Evolutionary conservation across 2,888 invertebrate species (phyloP).

Genomic region (Pseudolycoriella hygida): DNA sequence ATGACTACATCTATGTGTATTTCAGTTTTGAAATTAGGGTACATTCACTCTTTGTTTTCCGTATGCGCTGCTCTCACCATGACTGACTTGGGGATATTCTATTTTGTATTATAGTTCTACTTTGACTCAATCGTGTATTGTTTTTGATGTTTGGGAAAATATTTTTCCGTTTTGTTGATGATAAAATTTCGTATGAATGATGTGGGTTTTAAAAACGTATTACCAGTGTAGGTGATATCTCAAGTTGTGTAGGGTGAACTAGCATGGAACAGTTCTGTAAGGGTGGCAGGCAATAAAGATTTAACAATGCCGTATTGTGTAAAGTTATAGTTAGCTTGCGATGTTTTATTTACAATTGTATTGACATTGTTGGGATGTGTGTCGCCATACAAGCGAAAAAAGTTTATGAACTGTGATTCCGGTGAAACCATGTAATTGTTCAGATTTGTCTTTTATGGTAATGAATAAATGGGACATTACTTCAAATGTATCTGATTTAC

Average conservation of each 20-base stretch:
- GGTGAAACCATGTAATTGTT: slow-evolving; percentile 1
- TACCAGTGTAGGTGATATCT: no score
- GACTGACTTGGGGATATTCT: no score
- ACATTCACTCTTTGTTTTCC: no score
- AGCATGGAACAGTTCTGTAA: not conserved
- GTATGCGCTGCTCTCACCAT: no score
- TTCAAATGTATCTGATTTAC: no score
- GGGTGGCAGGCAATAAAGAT: no score
- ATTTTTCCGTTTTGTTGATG: slow-evolving; percentile 1
- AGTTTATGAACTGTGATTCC: not conserved
- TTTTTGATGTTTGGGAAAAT: not conserved
- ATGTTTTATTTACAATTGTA: not conserved
- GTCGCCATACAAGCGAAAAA: not conserved
- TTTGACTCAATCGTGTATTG: not conserved
- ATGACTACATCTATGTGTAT: slow-evolving; percentile 6
- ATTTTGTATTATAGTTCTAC: not conserved
- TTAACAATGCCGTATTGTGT: no score
- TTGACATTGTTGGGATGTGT: not conserved
- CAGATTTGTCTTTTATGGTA: not conserved
- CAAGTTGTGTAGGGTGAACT: not conserved
- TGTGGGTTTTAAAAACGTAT: not conserved
- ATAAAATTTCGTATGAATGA: not conserved
- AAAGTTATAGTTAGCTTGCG: not conserved
- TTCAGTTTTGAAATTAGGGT: no score
- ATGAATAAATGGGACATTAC: no score